A percentile compares a stretch with the other conserved stretches of the same genome.
phyloP scores from a whole-genome alignment of 2,113 vertebrate species.

The Corynorhinus townsendii region DNA sequence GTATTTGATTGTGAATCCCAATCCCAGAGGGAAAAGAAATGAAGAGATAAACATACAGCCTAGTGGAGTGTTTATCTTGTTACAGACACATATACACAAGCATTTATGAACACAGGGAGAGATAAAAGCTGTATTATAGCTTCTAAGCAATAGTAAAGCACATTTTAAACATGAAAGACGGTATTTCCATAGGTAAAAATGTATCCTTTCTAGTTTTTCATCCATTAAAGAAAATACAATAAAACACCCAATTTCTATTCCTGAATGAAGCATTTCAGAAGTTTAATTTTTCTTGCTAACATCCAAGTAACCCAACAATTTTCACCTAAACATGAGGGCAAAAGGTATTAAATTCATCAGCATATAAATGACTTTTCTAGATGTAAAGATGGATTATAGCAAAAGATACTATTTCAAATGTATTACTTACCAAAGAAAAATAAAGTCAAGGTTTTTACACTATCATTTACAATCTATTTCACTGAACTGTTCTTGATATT shows the following conservation, averaged over 20 bases:
- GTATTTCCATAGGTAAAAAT: constrained; percentile 73
- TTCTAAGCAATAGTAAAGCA: constrained; percentile 74
- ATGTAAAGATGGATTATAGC: constrained; percentile 54
- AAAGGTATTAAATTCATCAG: constrained; percentile 64
- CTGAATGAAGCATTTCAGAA: constrained; percentile 58
- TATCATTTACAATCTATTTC: constrained; percentile 60
- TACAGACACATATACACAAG: constrained; percentile 70
- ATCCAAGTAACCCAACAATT: constrained; percentile 36
- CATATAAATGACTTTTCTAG: constrained; percentile 63
- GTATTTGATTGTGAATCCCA: constrained; percentile 68
- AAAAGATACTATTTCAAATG: constrained; percentile 50
- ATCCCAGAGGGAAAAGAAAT: constrained; percentile 70
- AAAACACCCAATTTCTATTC: constrained; percentile 55
- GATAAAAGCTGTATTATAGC: constrained; percentile 74
- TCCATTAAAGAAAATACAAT: constrained; percentile 51
- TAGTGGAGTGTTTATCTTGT: constrained; percentile 73
- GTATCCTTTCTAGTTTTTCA: constrained; percentile 60
- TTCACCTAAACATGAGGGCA: constrained; percentile 41
- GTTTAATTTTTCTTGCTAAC: constrained; percentile 64
- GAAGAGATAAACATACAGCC: constrained; percentile 43
- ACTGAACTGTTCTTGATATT: constrained; percentile 52
- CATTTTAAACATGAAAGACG: constrained; percentile 65
- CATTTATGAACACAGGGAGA: constrained; percentile 66
- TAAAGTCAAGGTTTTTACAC: constrained; percentile 31
- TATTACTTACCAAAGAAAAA: constrained; percentile 52